phyloP scores from a whole-genome alignment of 64 coral and sea anemone species.

The Cladopsammia gracilis region DNA sequence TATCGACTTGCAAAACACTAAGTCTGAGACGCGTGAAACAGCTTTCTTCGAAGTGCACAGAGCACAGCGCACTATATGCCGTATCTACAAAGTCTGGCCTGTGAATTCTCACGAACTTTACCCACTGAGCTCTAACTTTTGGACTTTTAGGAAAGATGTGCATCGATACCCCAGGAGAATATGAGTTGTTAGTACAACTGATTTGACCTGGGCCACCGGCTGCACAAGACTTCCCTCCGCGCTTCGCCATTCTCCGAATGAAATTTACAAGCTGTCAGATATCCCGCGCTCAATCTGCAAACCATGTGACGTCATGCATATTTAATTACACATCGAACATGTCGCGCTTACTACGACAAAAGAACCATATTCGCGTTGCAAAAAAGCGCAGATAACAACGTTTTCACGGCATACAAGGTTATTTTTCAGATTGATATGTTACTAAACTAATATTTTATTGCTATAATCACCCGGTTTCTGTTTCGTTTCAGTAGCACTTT shows the following conservation, averaged over 20 bases:
- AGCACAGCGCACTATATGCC: constrained; percentile 47
- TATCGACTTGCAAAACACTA: background rate
- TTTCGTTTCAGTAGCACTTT: too few species aligned
- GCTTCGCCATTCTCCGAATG: background rate
- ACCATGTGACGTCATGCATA: constrained; percentile 51
- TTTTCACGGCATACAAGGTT: constrained; percentile 18
- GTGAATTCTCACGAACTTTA: constrained; percentile 55
- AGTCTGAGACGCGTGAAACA: constrained; percentile 45
- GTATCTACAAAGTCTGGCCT: constrained; percentile 51
- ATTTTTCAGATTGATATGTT: background rate
- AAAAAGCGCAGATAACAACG: constrained; percentile 13
- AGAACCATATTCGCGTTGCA: background rate
- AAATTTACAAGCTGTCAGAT: background rate
- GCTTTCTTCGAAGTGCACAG: constrained; percentile 32
- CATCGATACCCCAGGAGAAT: constrained; percentile 48
- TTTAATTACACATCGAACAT: background rate
- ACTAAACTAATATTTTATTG: too few species aligned
- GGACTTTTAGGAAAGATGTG: constrained; percentile 37
- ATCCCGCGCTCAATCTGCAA: background rate
- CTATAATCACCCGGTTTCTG: too few species aligned
- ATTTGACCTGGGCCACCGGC: constrained; percentile 47
- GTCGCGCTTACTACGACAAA: too few species aligned
- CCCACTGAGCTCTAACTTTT: constrained; percentile 39
- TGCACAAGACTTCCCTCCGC: constrained; percentile 36
- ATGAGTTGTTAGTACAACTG: constrained; percentile 39